A percentile compares a stretch with the other conserved stretches of the same genome.
These are phyloP conservation scores for Notocelia uddmanniana DNA, from an alignment of 2,888 invertebrate genomes.

Conservation along the genomic window DNA sequence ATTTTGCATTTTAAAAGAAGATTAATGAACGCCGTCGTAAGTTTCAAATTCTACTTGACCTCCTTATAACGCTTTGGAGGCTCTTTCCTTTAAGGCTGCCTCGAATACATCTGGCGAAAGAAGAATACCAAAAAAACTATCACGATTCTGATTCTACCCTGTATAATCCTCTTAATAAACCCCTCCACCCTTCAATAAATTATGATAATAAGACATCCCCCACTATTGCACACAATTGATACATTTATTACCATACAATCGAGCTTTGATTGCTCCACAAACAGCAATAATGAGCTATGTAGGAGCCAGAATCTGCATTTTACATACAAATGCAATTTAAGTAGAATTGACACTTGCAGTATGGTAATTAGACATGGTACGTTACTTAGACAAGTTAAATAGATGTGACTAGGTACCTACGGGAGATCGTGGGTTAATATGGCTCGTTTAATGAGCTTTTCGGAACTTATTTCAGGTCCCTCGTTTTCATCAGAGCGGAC, in stretches of 20 bases:
- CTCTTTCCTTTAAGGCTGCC: no score
- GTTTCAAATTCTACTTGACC: no score
- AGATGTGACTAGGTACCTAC: no score
- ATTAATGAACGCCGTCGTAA: no score
- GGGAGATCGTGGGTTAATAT: no score
- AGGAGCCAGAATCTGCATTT: slow-evolving; percentile 63
- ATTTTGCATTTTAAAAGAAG: no score
- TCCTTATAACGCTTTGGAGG: no score
- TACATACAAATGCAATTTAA: slow-evolving; percentile 65
- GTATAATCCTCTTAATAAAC: slow-evolving; percentile 1
- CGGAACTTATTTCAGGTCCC: no score
- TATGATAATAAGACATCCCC: slow-evolving; percentile 31
- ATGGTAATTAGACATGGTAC: slow-evolving; percentile 32
- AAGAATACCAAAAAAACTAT: no score
- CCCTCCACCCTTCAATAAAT: background rate
- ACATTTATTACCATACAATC: slow-evolving; percentile 29
- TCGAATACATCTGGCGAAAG: no score
- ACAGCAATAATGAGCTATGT: slow-evolving; percentile 27
- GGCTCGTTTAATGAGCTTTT: no score
- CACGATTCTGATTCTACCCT: background rate
- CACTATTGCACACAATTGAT: slow-evolving; percentile 20
- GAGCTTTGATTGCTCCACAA: slow-evolving; percentile 30
- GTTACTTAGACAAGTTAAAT: slow-evolving; percentile 23
- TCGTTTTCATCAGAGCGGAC: no score
- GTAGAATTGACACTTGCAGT: background rate